Percentiles rank a stretch among this genome's conserved stretches.
phyloP scores from a whole-genome alignment of 2,888 invertebrate species.

The Trissonchulus latispiculum region DNA sequence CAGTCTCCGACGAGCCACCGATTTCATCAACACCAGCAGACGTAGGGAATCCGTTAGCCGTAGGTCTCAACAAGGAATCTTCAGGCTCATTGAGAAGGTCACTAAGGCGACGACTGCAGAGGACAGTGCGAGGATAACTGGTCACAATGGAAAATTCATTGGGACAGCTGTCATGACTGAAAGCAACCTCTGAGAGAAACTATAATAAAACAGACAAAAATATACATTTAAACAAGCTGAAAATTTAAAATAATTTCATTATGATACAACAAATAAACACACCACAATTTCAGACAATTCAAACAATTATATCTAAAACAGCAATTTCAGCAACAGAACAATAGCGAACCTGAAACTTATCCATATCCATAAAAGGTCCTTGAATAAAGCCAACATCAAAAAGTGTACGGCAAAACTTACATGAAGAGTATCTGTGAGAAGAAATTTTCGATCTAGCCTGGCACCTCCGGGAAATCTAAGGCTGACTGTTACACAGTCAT shows the following conservation, averaged over 20 bases:
- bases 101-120: not conserved
- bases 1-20: too few relatives aligned
- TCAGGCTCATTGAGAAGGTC: not conserved
- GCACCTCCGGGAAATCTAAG: constrained; percentile 45
- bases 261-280: not conserved
- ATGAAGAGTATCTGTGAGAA: constrained; percentile 41
- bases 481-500: constrained; percentile 40
- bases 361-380: too few relatives aligned
- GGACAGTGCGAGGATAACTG: constrained; percentile 1
- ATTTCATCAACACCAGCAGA: too few relatives aligned
- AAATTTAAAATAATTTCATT: not conserved
- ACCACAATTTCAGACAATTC: not conserved
- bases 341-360: too few relatives aligned
- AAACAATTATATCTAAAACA: too few relatives aligned
- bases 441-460: constrained; percentile 44
- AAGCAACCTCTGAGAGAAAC: constrained; percentile 10
- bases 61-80: constrained; percentile 35
- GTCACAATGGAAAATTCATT: constrained; percentile 17
- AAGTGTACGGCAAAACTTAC: too few relatives aligned
- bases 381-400: too few relatives aligned
- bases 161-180: constrained; percentile 17
- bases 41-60: too few relatives aligned
- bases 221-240: not conserved
- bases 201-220: not conserved
- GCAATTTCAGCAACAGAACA: too few relatives aligned